These are phyloP conservation scores for Pasiphila rectangulata DNA, from an alignment of 2,888 invertebrate species.

Conservation along the genomic window DNA sequence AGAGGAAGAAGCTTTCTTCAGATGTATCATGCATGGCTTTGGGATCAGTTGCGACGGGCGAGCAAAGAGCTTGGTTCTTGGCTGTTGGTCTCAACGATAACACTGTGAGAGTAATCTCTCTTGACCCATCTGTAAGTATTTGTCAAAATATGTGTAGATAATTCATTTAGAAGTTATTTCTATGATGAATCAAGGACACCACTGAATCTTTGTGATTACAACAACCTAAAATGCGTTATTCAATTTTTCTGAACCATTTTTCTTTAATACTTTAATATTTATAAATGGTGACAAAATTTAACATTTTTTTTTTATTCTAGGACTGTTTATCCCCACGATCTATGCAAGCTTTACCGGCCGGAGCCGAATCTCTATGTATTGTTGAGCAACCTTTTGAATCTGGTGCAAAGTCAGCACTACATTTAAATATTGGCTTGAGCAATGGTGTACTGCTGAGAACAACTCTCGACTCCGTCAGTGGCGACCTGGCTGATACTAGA, in stretches of 20 bases:
- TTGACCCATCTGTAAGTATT: slow-evolving; percentile 91
- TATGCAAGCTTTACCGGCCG: slow-evolving; percentile 97
- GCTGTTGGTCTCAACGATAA: slow-evolving; percentile 97
- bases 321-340: slow-evolving; percentile 97
- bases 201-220: slow-evolving; percentile 75
- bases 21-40: slow-evolving; percentile 99
- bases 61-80: slow-evolving; percentile 96
- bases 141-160: not conserved
- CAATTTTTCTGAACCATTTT: slow-evolving; percentile 55
- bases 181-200: slow-evolving; percentile 80
- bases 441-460: slow-evolving; percentile 97
- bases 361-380: slow-evolving; percentile 97
- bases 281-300: not conserved
- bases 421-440: slow-evolving; percentile 97
- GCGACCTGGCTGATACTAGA: slow-evolving; percentile 97
- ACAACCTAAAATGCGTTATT: slow-evolving; percentile 77
- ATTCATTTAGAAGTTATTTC: not conserved
- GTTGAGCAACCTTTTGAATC: slow-evolving; percentile 89
- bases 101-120: slow-evolving; percentile 97
- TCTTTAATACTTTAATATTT: not conserved
- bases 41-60: slow-evolving; percentile 96
- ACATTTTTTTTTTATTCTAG: slow-evolving; percentile 68
- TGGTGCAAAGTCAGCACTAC: slow-evolving; percentile 87
- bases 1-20: slow-evolving; percentile 96
- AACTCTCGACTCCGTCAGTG: slow-evolving; percentile 96